A percentile compares a stretch with the other conserved stretches of the same genome.
Conservation (phyloP, 2,113 vertebrate genomes). For the Petrocephalus zakoni region DNA sequence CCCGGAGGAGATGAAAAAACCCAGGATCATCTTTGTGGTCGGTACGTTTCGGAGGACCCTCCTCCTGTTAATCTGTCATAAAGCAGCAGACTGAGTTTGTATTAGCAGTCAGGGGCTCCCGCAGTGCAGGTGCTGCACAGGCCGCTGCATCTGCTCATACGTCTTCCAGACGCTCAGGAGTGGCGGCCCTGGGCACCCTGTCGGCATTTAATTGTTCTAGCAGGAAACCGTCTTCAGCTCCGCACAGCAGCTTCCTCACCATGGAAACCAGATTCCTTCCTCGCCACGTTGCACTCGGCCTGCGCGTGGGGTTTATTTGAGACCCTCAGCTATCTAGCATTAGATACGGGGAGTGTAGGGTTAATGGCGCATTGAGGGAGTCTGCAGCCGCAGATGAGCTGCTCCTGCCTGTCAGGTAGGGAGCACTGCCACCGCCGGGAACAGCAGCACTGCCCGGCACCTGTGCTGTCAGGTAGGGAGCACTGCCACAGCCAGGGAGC, state of each 20-base stretch:
- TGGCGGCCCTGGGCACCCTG: not conserved
- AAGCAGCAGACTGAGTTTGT: not conserved
- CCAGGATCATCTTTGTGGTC: constrained; percentile 83
- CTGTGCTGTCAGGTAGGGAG: not conserved
- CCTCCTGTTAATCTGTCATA: not conserved
- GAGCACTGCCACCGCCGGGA: not conserved
- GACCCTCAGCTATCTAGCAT: not conserved
- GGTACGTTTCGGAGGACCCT: constrained; percentile 65
- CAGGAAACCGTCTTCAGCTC: not conserved
- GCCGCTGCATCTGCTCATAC: not conserved
- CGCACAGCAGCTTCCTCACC: not conserved
- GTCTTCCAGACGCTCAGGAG: not conserved
- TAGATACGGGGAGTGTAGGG: not conserved
- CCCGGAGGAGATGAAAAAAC: constrained; percentile 73
- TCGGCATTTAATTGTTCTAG: not conserved
- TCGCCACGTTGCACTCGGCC: not conserved
- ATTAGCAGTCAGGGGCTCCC: not conserved
- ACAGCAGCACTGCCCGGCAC: not conserved
- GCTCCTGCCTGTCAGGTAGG: not conserved
- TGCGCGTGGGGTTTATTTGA: no score
- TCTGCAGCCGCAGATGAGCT: not conserved
- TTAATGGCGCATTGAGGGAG: not conserved
- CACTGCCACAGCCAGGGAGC: not conserved
- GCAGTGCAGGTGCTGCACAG: no score
- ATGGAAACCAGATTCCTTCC: not conserved